phyloP scores from a whole-genome alignment of 2,113 vertebrate species.

The Boulengeromyrus knoepffleri region DNA sequence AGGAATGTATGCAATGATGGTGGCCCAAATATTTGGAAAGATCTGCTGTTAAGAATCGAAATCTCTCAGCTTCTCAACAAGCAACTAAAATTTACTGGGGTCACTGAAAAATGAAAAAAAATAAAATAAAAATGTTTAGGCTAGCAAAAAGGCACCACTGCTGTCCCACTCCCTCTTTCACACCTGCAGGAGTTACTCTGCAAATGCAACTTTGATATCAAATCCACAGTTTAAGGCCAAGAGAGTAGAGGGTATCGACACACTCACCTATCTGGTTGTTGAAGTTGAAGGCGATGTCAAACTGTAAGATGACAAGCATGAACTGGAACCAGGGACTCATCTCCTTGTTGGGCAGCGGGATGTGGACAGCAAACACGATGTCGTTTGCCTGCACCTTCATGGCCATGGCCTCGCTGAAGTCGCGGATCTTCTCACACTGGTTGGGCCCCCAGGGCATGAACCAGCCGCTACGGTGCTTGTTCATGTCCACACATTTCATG shows the following conservation, averaged over 20 bases:
- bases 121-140: not conserved
- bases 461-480: slow-evolving; percentile 76
- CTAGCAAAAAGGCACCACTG: not conserved
- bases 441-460: slow-evolving; percentile 85
- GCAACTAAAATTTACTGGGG: not conserved
- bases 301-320: slow-evolving; percentile 88
- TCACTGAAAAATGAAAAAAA: not conserved
- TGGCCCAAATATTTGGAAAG: not conserved
- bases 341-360: slow-evolving; percentile 76
- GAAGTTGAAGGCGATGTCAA: slow-evolving; percentile 89
- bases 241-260: not conserved
- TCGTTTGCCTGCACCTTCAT: slow-evolving; percentile 85
- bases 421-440: slow-evolving; percentile 76
- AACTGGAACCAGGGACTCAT: slow-evolving; percentile 99
- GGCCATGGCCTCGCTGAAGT: slow-evolving; percentile 78
- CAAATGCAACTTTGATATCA: not conserved
- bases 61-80: not conserved
- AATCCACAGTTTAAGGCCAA: not conserved
- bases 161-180: not conserved
- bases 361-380: slow-evolving; percentile 88
- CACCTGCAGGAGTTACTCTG: not conserved
- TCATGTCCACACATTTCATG: slow-evolving; percentile 80
- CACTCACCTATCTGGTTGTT: slow-evolving; percentile 86
- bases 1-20: not conserved
- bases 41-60: not conserved